Conservation (phyloP, 2,888 invertebrate species). For the Physocephala rufipes region DNA sequence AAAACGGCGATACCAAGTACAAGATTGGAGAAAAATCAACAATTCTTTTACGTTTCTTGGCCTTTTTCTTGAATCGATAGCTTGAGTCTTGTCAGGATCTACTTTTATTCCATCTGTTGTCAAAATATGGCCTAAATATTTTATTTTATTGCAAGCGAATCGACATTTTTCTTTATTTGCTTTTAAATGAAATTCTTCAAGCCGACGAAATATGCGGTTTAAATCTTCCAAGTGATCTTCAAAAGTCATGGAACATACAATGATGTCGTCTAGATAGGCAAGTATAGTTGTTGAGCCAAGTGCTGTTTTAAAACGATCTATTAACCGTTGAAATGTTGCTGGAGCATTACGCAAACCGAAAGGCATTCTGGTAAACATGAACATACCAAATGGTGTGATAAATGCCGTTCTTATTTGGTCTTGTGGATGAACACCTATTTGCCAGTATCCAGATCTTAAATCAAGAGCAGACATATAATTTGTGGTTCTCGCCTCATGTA, state of each 20-base stretch:
- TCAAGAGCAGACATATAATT: no score
- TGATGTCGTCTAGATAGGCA: slow-evolving; percentile 52
- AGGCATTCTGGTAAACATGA: slow-evolving; percentile 44
- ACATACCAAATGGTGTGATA: slow-evolving; percentile 55
- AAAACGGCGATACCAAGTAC: slow-evolving; percentile 52
- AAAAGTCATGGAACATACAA: slow-evolving; percentile 48
- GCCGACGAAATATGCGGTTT: slow-evolving; percentile 20
- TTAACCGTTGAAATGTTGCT: slow-evolving; percentile 51
- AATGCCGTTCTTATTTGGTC: slow-evolving; percentile 56
- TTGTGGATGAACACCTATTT: slow-evolving; percentile 7
- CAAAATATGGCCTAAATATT: slow-evolving; percentile 43
- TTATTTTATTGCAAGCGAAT: slow-evolving; percentile 37
- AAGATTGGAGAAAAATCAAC: slow-evolving; percentile 48
- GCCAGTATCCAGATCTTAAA: no score
- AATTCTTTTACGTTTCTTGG: slow-evolving; percentile 49
- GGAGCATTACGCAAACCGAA: background rate
- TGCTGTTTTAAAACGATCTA: slow-evolving; percentile 44
- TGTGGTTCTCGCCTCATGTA: no score
- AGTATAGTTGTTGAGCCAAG: slow-evolving; percentile 41
- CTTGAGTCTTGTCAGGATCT: slow-evolving; percentile 38
- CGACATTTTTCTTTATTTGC: slow-evolving; percentile 48
- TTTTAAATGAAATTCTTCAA: slow-evolving; percentile 34
- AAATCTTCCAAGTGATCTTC: slow-evolving; percentile 41
- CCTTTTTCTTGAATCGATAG: slow-evolving; percentile 32
- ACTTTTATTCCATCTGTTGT: slow-evolving; percentile 40